These are phyloP conservation scores for Aproaerema taeniolella DNA, from an alignment of 2,888 invertebrate genomes.

Conservation along the genomic window DNA sequence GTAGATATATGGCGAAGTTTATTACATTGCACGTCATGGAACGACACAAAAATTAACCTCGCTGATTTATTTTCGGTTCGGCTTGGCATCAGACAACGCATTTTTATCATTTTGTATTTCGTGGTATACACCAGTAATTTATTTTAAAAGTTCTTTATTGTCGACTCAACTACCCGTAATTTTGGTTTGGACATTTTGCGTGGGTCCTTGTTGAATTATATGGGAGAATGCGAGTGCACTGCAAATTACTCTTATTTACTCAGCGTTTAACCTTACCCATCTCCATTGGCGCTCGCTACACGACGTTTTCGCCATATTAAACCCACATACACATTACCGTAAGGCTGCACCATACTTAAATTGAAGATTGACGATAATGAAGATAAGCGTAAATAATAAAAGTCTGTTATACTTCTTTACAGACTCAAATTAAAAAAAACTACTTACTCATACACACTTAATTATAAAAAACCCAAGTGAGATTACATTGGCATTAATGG, in stretches of 20 bases:
- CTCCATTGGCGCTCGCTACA: conserved; percentile 24
- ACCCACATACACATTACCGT: not conserved
- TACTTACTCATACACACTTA: not conserved
- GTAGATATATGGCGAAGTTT: no score
- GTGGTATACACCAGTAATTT: conserved; percentile 3
- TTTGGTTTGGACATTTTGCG: conserved; percentile 30
- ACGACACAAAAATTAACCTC: no score
- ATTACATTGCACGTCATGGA: no score
- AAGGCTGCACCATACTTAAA: not conserved
- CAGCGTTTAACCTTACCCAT: conserved; percentile 26
- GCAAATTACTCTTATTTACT: conserved; percentile 44
- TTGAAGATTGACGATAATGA: conserved; percentile 1
- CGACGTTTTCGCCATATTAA: not conserved
- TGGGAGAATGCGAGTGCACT: conserved; percentile 33
- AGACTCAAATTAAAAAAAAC: not conserved
- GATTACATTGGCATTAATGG: no score
- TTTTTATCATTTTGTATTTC: no score
- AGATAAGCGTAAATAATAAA: not conserved
- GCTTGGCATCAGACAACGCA: no score
- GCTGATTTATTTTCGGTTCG: no score
- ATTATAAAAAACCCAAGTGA: not conserved
- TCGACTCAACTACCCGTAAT: conserved; percentile 28
- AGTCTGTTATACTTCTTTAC: not conserved
- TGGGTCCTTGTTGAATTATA: conserved; percentile 38
- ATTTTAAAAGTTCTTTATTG: conserved; percentile 13